A percentile compares a stretch with the other conserved stretches of the same genome.
Evolutionary conservation across 2,113 vertebrate species (phyloP).

Genomic region (Noturus placidus): DNA sequence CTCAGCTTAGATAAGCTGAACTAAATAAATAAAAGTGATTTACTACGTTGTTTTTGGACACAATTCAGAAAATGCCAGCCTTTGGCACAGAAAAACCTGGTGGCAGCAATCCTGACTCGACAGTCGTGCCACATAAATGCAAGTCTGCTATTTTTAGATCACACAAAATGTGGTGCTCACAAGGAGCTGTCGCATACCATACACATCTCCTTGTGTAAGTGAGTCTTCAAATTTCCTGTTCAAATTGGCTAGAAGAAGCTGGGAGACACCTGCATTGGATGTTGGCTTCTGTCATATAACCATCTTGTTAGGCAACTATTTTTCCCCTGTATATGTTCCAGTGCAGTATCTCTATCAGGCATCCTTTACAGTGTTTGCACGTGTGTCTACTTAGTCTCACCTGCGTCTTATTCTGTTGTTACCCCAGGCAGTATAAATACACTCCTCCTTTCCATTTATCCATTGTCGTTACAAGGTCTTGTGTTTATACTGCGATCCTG

Average conservation of each 20-base stretch:
- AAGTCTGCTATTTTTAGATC: conserved; percentile 46
- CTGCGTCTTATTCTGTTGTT: neutral
- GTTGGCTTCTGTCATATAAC: conserved; percentile 8
- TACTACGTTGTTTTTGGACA: neutral
- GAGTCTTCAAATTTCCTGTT: neutral
- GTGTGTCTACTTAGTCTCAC: neutral
- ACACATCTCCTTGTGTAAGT: neutral
- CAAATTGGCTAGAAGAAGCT: conserved; percentile 20
- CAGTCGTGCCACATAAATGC: conserved; percentile 18
- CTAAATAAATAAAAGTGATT: conserved; percentile 26
- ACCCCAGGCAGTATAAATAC: neutral
- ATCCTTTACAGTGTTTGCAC: neutral
- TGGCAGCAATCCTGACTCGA: conserved; percentile 35
- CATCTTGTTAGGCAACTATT: neutral
- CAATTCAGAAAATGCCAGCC: conserved; percentile 36
- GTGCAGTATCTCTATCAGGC: neutral
- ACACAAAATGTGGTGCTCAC: conserved; percentile 17
- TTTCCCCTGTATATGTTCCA: neutral
- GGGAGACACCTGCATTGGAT: neutral
- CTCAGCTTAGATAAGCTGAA: conserved; percentile 7
- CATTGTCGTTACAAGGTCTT: neutral
- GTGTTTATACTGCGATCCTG: neutral
- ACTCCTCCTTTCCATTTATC: neutral
- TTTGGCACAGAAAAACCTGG: conserved; percentile 33
- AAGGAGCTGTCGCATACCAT: conserved; percentile 4